These are phyloP conservation scores for Plagodis dolabraria DNA, from an alignment of 2,888 invertebrate species.

Conservation along the genomic window DNA sequence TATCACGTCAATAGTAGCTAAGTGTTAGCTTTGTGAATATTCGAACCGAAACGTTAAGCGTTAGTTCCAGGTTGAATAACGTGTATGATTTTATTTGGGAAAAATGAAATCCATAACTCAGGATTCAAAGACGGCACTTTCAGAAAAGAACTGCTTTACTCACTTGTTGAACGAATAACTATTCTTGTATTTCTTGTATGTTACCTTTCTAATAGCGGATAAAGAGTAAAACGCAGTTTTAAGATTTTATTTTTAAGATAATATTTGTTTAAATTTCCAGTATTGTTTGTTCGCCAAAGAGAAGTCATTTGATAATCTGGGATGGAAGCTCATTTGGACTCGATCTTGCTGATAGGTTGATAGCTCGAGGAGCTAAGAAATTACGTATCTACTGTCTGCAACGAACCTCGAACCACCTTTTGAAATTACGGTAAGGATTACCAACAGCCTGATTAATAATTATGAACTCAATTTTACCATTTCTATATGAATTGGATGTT, in stretches of 20 bases:
- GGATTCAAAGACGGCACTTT: no score
- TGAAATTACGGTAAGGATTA: conserved; percentile 12
- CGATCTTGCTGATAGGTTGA: conserved; percentile 47
- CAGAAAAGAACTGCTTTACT: no score
- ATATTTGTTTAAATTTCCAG: conserved; percentile 31
- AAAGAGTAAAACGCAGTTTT: neutral
- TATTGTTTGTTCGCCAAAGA: conserved; percentile 33
- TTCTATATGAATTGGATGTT: no score
- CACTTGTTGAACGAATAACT: neutral
- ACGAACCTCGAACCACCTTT: conserved; percentile 1
- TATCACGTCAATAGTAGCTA: no score
- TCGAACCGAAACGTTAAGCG: no score
- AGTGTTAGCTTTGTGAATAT: no score
- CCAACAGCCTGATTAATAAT: no score
- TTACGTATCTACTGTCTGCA: conserved; percentile 37
- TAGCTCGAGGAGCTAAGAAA: conserved; percentile 49
- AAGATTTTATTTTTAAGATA: neutral
- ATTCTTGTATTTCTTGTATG: neutral
- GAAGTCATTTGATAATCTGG: conserved; percentile 47
- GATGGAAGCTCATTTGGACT: conserved; percentile 45
- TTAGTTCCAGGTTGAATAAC: no score
- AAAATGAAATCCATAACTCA: no score
- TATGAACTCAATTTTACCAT: no score
- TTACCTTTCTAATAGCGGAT: neutral
- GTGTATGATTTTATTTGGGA: no score